phyloP scores from a whole-genome alignment of 2,888 invertebrate species.

The Aspidapion aeneum region DNA sequence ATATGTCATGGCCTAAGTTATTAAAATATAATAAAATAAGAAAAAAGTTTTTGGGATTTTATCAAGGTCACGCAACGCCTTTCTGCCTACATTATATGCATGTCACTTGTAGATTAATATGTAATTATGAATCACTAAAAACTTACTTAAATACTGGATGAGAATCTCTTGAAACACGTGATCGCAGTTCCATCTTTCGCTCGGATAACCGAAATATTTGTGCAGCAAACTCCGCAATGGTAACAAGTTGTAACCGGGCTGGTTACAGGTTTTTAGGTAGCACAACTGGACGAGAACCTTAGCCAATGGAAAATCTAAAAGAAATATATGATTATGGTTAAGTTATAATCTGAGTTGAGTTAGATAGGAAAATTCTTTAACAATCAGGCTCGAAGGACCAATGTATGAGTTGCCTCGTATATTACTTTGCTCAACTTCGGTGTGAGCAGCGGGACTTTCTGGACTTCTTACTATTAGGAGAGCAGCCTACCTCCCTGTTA shows the following conservation, averaged over 20 bases:
- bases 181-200: conserved; percentile 33
- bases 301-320: conserved; percentile 44
- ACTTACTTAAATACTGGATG: conserved; percentile 42
- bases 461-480: too few species aligned
- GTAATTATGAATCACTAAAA: too few species aligned
- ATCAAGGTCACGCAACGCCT: too few species aligned
- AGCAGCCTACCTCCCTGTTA: too few species aligned
- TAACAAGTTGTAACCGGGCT: conserved; percentile 38
- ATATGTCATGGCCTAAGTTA: too few species aligned
- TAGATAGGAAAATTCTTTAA: conserved; percentile 5
- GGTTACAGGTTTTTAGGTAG: conserved; percentile 33
- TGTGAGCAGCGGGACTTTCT: too few species aligned
- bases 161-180: conserved; percentile 41
- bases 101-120: too few species aligned
- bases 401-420: conserved; percentile 35
- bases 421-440: background rate
- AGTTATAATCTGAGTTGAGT: background rate
- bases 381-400: conserved; percentile 17
- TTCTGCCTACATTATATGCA: too few species aligned
- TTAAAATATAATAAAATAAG: too few species aligned
- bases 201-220: conserved; percentile 45
- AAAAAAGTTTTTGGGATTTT: too few species aligned
- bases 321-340: too few species aligned
- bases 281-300: conserved; percentile 46
- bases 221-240: conserved; percentile 42